Percentiles rank a stretch among this genome's conserved stretches.
Conservation (phyloP, 2,888 invertebrate species). For the Andrena bucephala region DNA sequence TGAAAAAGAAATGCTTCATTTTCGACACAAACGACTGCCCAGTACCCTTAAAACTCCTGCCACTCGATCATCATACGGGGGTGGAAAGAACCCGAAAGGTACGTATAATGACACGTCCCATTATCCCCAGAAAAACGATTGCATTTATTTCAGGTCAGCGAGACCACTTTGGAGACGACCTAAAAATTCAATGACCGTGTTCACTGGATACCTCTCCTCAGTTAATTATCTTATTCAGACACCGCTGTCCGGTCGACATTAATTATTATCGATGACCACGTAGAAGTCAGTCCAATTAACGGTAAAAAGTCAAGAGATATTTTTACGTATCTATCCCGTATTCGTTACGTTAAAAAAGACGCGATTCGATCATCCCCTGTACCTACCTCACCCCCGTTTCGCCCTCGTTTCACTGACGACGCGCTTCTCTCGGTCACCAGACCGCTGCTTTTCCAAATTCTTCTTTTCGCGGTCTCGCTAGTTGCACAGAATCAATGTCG, state of each 20-base stretch:
- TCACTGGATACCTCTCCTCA: slow-evolving; percentile 18
- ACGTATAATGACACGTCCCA: neutral
- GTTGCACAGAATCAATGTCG: slow-evolving; percentile 4
- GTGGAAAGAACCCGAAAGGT: neutral
- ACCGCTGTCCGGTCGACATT: slow-evolving; percentile 12
- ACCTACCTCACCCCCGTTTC: neutral
- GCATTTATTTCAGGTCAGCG: neutral
- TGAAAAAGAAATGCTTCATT: no score
- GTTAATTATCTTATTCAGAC: slow-evolving; percentile 47
- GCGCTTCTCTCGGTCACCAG: neutral
- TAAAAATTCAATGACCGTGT: slow-evolving; percentile 6
- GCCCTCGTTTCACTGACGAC: neutral
- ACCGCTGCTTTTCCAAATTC: neutral
- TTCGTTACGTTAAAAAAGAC: slow-evolving; percentile 70
- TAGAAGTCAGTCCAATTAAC: slow-evolving; percentile 47
- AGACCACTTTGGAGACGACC: neutral
- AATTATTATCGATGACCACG: slow-evolving; percentile 52
- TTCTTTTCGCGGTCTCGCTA: neutral
- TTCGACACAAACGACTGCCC: no score
- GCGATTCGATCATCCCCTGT: slow-evolving; percentile 13
- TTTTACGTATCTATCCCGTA: slow-evolving; percentile 62
- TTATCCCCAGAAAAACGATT: neutral
- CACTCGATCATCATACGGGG: neutral
- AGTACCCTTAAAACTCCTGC: no score
- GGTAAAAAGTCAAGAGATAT: slow-evolving; percentile 36